phyloP scores from a whole-genome alignment of 2,113 vertebrate genomes.

The Phrynosoma blainvillii region DNA sequence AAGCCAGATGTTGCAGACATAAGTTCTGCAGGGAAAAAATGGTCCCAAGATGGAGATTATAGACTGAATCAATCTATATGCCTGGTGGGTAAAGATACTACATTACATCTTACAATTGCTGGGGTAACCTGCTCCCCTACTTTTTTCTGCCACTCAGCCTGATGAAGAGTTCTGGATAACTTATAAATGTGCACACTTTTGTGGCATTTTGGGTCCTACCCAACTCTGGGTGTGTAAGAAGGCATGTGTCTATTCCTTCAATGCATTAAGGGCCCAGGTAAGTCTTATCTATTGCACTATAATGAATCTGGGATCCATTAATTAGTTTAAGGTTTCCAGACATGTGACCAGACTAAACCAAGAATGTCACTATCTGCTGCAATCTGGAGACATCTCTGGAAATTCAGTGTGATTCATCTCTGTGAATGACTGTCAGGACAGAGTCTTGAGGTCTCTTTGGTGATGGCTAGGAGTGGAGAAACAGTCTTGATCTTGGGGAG shows the following conservation, averaged over 20 bases:
- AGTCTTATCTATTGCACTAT: background rate
- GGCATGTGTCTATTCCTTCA: background rate
- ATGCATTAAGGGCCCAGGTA: background rate
- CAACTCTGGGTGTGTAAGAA: background rate
- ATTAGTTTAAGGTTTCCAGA: background rate
- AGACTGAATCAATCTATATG: background rate
- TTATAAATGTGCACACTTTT: background rate
- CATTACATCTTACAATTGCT: background rate
- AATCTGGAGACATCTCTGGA: background rate
- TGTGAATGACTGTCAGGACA: too few relatives aligned
- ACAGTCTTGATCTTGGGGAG: background rate
- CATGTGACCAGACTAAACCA: background rate
- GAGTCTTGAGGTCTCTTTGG: background rate
- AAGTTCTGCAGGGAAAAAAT: background rate
- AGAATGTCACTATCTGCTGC: background rate
- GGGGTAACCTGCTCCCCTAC: background rate
- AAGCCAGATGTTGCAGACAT: too few relatives aligned
- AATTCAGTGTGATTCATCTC: too few relatives aligned
- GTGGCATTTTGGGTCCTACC: background rate
- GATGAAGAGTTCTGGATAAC: background rate
- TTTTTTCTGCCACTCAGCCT: background rate
- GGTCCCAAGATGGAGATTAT: background rate
- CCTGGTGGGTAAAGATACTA: background rate
- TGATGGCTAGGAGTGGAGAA: background rate
- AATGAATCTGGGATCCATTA: background rate